Percentiles rank a stretch among this genome's conserved stretches.
Conservation (phyloP, 2,888 invertebrate genomes). For the Volucella zonaria region DNA sequence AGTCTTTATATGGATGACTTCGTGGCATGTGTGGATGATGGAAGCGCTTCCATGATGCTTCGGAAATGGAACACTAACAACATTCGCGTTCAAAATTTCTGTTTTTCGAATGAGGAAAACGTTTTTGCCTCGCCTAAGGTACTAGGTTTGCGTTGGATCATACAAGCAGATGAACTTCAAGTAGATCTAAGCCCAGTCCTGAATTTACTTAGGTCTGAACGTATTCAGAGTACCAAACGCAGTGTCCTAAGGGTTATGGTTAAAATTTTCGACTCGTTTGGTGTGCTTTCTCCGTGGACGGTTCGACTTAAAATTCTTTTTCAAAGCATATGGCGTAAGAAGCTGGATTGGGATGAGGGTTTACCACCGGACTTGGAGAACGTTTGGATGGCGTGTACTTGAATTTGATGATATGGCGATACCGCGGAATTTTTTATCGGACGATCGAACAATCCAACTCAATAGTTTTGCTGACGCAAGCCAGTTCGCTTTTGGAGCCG, state of each 20-base stretch:
- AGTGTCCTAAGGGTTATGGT: neutral
- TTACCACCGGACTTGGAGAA: too few species aligned
- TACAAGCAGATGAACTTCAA: neutral
- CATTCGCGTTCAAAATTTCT: neutral
- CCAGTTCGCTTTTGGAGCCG: conserved; percentile 43
- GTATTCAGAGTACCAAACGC: too few species aligned
- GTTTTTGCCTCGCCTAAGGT: too few species aligned
- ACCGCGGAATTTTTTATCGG: too few species aligned
- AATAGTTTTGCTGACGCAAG: conserved; percentile 11
- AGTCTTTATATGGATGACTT: neutral
- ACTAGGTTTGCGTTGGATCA: conserved; percentile 5
- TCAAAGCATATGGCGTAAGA: too few species aligned
- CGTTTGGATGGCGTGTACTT: too few species aligned
- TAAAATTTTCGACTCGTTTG: conserved; percentile 34
- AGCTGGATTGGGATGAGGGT: conserved; percentile 31
- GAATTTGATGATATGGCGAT: too few species aligned
- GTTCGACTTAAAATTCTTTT: too few species aligned
- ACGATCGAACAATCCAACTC: too few species aligned
- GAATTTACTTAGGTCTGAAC: too few species aligned
- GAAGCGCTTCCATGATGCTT: too few species aligned
- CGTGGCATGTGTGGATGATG: neutral
- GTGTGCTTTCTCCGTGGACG: conserved; percentile 31
- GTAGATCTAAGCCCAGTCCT: neutral
- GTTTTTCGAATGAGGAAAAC: too few species aligned
- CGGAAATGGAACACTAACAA: conserved; percentile 5